phyloP scores from a whole-genome alignment of 92 coral and sea anemone species.

The Paragorgia papillata region DNA sequence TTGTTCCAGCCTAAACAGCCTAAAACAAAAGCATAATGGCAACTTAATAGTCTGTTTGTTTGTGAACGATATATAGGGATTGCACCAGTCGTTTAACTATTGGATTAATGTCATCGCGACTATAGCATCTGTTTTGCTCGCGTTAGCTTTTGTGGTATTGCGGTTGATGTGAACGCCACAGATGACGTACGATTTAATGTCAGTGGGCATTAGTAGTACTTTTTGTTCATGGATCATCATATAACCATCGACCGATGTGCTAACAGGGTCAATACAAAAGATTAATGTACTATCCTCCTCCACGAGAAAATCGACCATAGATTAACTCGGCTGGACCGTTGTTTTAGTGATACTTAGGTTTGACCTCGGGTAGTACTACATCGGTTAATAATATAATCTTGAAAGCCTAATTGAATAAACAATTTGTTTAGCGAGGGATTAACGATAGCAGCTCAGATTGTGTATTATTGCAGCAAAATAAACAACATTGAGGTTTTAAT shows the following conservation, averaged over 20 bases:
- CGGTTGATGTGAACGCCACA: not conserved
- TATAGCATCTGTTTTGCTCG: not conserved
- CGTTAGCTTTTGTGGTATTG: not conserved
- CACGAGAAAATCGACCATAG: conserved; percentile 15
- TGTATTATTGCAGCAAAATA: not conserved
- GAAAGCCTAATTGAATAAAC: conserved; percentile 19
- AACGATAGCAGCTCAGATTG: conserved; percentile 3
- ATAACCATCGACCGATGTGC: conserved; percentile 26
- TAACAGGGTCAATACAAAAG: conserved; percentile 24
- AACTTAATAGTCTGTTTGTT: no score
- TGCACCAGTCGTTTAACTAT: no score
- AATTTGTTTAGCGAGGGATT: conserved; percentile 24
- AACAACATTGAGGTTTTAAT: not conserved
- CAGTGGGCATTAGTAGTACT: not conserved
- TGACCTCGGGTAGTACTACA: no score
- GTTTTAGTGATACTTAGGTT: no score
- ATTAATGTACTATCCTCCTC: conserved; percentile 37
- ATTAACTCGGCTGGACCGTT: conserved; percentile 39
- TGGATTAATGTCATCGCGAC: not conserved
- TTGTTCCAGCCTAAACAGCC: no score
- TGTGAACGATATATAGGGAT: no score
- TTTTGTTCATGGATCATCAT: conserved; percentile 18
- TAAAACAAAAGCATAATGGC: no score
- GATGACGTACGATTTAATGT: not conserved
- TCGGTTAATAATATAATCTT: no score